phyloP scores from a whole-genome alignment of 2,113 vertebrate species.

The Tragelaphus imberbis region DNA sequence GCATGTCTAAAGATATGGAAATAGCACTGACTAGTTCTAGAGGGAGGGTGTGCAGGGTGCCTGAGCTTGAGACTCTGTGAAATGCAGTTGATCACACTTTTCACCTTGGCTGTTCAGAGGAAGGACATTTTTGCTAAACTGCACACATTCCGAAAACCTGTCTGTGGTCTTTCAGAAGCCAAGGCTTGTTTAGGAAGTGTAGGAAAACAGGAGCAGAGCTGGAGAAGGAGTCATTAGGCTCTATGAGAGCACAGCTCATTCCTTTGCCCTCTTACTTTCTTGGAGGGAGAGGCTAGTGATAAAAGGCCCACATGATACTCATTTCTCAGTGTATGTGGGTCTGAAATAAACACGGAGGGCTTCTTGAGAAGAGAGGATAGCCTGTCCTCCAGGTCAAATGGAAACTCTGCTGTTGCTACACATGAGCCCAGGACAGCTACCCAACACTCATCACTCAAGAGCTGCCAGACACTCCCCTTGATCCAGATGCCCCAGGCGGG shows the following conservation, averaged over 20 bases:
- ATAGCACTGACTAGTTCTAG: background rate
- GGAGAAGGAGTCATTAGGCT: background rate
- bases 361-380: background rate
- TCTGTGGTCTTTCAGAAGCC: background rate
- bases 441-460: background rate
- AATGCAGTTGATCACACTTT: background rate
- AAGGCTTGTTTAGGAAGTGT: background rate
- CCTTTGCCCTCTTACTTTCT: background rate
- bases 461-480: background rate
- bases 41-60: background rate
- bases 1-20: background rate
- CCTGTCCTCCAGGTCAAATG: background rate
- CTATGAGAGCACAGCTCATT: background rate
- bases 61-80: background rate
- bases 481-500: background rate
- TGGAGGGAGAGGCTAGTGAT: background rate
- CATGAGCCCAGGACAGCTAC: background rate
- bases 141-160: background rate
- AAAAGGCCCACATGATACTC: background rate
- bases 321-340: background rate
- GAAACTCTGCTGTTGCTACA: background rate
- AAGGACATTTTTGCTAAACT: background rate
- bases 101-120: background rate
- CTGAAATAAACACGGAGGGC: background rate
- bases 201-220: background rate